These are phyloP conservation scores for Pyrochroa serraticornis DNA, from an alignment of 2,888 invertebrate species.

Conservation along the genomic window DNA sequence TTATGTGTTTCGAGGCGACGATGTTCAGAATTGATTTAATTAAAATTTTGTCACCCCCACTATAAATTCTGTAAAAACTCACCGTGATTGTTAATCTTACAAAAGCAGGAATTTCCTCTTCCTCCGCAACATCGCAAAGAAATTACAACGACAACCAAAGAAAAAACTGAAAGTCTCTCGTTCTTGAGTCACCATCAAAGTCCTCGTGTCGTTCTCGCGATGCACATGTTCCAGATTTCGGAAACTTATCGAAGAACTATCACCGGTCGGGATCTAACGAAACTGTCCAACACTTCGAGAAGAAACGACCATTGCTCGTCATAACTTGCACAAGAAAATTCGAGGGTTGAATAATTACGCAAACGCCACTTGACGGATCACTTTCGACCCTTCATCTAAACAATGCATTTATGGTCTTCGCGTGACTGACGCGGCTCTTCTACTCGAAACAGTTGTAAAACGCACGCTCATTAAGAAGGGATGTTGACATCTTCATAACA, in stretches of 20 bases:
- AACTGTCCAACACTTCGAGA: constrained; percentile 46
- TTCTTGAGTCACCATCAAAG: constrained; percentile 16
- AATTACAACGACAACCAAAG: constrained; percentile 15
- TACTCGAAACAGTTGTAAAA: constrained; percentile 12
- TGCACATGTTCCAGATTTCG: constrained; percentile 37
- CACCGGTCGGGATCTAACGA: constrained; percentile 47
- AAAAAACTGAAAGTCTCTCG: constrained; percentile 14
- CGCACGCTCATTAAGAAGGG: constrained; percentile 27
- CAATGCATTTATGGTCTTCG: constrained; percentile 30
- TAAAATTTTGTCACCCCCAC: constrained; percentile 54
- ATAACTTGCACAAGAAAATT: constrained; percentile 39
- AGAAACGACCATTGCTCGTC: constrained; percentile 44
- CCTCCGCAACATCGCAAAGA: constrained; percentile 30
- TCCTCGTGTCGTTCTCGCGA: constrained; percentile 27
- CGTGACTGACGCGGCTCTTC: constrained; percentile 6
- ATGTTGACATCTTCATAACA: constrained; percentile 52
- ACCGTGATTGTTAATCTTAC: constrained; percentile 32
- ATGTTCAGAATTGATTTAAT: constrained; percentile 57
- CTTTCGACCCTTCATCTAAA: constrained; percentile 28
- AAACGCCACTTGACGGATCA: neutral
- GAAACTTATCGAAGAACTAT: constrained; percentile 39
- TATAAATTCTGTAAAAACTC: constrained; percentile 39
- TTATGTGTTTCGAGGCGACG: constrained; percentile 56
- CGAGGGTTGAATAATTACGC: constrained; percentile 1
- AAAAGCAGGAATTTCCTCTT: constrained; percentile 28